These are phyloP conservation scores for Iselma pallidipennis DNA, from an alignment of 2,888 invertebrate genomes.

Conservation along the genomic window DNA sequence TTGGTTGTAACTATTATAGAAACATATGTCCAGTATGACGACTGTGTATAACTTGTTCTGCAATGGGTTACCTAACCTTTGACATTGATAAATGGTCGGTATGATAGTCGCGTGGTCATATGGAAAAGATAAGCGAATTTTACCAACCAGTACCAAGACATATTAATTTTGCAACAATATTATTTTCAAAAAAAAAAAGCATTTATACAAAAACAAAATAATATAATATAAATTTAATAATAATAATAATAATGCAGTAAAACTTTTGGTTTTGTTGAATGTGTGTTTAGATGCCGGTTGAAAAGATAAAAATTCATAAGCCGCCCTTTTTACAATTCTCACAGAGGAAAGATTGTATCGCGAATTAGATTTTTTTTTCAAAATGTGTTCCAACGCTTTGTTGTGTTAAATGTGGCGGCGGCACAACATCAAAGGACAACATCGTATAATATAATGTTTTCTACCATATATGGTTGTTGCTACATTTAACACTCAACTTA, in stretches of 20 bases:
- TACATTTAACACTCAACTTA: slow-evolving; percentile 1
- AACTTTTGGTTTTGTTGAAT: too few relatives aligned
- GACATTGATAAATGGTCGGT: slow-evolving; percentile 18
- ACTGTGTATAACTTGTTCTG: slow-evolving; percentile 15
- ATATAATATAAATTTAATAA: too few relatives aligned
- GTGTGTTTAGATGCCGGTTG: not conserved
- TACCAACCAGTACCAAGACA: not conserved
- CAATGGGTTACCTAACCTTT: slow-evolving; percentile 25
- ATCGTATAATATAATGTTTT: slow-evolving; percentile 1
- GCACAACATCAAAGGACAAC: slow-evolving; percentile 3
- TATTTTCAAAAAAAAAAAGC: too few relatives aligned
- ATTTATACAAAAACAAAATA: too few relatives aligned
- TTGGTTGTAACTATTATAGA: not conserved
- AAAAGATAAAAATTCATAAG: not conserved
- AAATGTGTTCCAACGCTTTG: slow-evolving; percentile 18
- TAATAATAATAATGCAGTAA: too few relatives aligned
- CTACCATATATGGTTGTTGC: not conserved
- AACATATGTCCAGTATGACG: slow-evolving; percentile 3
- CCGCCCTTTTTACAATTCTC: not conserved
- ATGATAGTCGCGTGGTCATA: slow-evolving; percentile 22
- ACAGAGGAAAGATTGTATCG: slow-evolving; percentile 14
- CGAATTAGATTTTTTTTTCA: slow-evolving; percentile 16
- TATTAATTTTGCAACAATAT: not conserved
- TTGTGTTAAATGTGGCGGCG: slow-evolving; percentile 20
- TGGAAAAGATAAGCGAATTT: not conserved